These are phyloP conservation scores for Pherbina coryleti DNA, from an alignment of 2,888 invertebrate species.

Conservation along the genomic window DNA sequence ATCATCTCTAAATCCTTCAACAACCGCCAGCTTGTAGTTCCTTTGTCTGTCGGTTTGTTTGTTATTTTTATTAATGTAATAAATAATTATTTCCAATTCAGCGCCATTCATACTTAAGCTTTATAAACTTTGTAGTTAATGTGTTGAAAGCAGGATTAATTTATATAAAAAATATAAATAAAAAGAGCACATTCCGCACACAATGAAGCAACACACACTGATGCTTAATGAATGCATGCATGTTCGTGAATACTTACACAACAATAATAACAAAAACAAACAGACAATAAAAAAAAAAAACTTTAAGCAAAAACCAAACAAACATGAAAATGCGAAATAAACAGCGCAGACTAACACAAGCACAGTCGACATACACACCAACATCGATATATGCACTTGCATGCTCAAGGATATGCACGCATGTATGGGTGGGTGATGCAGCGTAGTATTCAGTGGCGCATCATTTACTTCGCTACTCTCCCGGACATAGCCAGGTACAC, in stretches of 20 bases:
- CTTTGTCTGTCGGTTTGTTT: too few species aligned
- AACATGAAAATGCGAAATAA: slow-evolving; percentile 18
- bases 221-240: slow-evolving; percentile 6
- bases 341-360: not conserved
- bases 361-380: not conserved
- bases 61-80: too few species aligned
- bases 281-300: not conserved
- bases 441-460: not conserved
- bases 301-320: not conserved
- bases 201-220: not conserved
- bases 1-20: too few species aligned
- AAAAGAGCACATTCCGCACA: too few species aligned
- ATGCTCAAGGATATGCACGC: not conserved
- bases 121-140: too few species aligned
- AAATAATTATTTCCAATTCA: too few species aligned
- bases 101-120: too few species aligned
- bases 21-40: too few species aligned
- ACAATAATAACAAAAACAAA: not conserved
- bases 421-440: not conserved
- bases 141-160: too few species aligned
- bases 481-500: too few species aligned
- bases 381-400: not conserved
- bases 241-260: slow-evolving; percentile 17
- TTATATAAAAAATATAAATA: too few species aligned
- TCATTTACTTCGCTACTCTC: not conserved